phyloP scores from a whole-genome alignment of 2,113 vertebrate genomes.

The Nannobrachium achirus region DNA sequence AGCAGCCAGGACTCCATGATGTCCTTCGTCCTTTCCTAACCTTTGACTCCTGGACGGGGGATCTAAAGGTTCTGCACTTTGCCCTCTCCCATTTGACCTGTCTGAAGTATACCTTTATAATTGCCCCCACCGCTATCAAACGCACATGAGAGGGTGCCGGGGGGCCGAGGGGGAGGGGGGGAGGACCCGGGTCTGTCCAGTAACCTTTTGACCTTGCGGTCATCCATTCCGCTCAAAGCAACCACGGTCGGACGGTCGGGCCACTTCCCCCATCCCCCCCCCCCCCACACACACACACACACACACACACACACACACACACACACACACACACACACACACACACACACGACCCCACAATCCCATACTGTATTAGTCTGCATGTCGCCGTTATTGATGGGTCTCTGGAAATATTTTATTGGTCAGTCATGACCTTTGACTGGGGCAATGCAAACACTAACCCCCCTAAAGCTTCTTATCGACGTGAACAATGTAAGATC shows the following conservation, averaged over 20 bases:
- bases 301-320: too few species aligned
- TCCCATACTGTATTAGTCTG: slow-evolving; percentile 79
- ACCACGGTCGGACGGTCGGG: slow-evolving; percentile 50
- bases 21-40: slow-evolving; percentile 70
- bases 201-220: slow-evolving; percentile 79
- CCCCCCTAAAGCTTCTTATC: slow-evolving; percentile 67
- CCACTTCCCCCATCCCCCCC: slow-evolving; percentile 23
- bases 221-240: slow-evolving; percentile 69
- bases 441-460: slow-evolving; percentile 71
- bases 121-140: slow-evolving; percentile 77
- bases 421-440: slow-evolving; percentile 79
- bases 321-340: background rate
- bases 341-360: slow-evolving; percentile 31
- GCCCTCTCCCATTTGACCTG: slow-evolving; percentile 80
- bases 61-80: slow-evolving; percentile 81
- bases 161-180: slow-evolving; percentile 4
- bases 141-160: slow-evolving; percentile 67
- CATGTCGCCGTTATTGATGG: slow-evolving; percentile 81
- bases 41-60: slow-evolving; percentile 78
- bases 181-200: slow-evolving; percentile 65
- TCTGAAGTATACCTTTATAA: slow-evolving; percentile 84
- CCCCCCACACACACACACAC: slow-evolving; percentile 24
- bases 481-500: slow-evolving; percentile 63
- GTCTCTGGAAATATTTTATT: slow-evolving; percentile 78
- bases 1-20: slow-evolving; percentile 45